Conservation (phyloP, 2,797 vertebrate genomes). For the Anolis apletophallus region DNA sequence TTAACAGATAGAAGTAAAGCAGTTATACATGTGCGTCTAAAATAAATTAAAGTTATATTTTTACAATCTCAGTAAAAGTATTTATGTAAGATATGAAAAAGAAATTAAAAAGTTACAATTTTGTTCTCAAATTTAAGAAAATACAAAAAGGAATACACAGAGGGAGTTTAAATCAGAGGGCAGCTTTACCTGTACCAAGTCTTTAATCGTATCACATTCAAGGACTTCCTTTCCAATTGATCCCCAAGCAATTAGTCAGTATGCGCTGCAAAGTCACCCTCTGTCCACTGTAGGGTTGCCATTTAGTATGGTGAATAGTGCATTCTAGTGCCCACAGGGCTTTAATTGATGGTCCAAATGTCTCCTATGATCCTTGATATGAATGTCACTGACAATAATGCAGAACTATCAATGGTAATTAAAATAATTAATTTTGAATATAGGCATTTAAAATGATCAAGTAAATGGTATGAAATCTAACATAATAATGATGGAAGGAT, state of each 20-base stretch:
- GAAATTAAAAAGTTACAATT: neutral
- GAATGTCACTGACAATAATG: neutral
- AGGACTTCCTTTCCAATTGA: neutral
- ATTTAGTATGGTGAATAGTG: neutral
- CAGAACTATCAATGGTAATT: neutral
- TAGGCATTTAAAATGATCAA: neutral
- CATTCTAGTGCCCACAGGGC: neutral
- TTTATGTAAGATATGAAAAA: neutral
- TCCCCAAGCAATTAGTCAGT: constrained; percentile 13
- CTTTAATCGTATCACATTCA: neutral
- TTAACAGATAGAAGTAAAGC: neutral
- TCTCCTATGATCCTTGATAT: neutral
- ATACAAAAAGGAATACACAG: neutral
- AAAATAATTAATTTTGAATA: neutral
- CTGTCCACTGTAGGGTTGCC: neutral
- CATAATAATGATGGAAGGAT: neutral
- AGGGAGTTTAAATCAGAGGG: neutral
- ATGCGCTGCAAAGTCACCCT: neutral
- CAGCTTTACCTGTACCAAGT: neutral
- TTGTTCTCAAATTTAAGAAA: neutral
- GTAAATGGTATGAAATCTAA: neutral
- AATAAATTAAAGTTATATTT: neutral
- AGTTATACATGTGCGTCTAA: neutral
- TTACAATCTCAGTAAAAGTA: neutral
- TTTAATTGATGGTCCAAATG: neutral